A percentile compares a stretch with the other conserved stretches of the same genome.
phyloP scores from a whole-genome alignment of 2,888 invertebrate species.

The Eupsilia transversa region DNA sequence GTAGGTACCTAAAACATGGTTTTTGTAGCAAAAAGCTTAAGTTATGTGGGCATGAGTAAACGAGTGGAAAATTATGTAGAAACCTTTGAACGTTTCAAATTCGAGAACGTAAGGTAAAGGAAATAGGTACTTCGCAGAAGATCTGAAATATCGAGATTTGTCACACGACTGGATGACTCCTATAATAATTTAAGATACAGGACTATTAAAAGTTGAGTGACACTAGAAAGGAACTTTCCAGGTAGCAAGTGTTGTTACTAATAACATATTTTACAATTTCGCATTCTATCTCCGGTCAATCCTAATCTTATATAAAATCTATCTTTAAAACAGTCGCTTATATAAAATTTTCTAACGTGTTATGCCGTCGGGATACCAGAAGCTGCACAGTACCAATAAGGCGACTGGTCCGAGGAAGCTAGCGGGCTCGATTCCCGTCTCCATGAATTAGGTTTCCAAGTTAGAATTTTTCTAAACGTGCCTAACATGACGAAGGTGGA shows the following conservation, averaged over 20 bases:
- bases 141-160: neutral
- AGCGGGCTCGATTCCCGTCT: conserved; percentile 32
- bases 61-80: conserved; percentile 10
- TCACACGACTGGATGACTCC: neutral
- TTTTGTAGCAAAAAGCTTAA: conserved; percentile 39
- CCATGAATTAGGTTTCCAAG: conserved; percentile 43
- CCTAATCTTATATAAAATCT: neutral
- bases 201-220: neutral
- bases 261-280: conserved; percentile 2
- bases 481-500: conserved; percentile 22
- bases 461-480: conserved; percentile 49
- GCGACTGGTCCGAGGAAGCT: conserved; percentile 37
- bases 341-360: neutral
- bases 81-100: conserved; percentile 17
- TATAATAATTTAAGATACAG: too few relatives aligned
- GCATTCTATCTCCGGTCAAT: too few relatives aligned
- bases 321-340: conserved; percentile 2
- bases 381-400: conserved; percentile 23
- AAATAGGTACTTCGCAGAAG: conserved; percentile 3
- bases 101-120: neutral
- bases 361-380: conserved; percentile 12
- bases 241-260: too few relatives aligned
- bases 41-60: conserved; percentile 43
- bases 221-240: neutral
- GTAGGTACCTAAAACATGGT: conserved; percentile 15